phyloP scores from a whole-genome alignment of 1,140 invertebrate species.

The Acyrthosiphon pisum region DNA sequence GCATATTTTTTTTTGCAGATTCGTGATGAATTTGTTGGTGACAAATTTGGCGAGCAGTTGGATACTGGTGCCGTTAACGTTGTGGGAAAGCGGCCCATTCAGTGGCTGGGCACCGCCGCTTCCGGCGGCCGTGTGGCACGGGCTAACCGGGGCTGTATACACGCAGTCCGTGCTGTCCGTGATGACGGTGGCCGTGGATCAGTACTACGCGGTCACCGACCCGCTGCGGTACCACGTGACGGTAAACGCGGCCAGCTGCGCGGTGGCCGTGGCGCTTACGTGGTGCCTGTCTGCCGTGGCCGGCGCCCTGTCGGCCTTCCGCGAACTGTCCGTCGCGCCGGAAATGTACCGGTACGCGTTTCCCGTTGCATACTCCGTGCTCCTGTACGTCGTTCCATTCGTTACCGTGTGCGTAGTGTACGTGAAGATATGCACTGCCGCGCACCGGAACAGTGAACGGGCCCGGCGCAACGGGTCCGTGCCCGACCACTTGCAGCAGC shows the following conservation, averaged over 20 bases:
- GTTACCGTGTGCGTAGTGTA: slow-evolving; percentile 67
- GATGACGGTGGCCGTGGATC: slow-evolving; percentile 82
- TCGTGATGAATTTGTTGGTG: slow-evolving; percentile 73
- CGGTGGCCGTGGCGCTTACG: slow-evolving; percentile 71
- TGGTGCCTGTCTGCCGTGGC: slow-evolving; percentile 65
- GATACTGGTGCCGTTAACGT: slow-evolving; percentile 69
- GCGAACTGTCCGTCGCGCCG: slow-evolving; percentile 34
- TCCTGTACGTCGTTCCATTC: slow-evolving; percentile 65
- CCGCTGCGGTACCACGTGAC: slow-evolving; percentile 83
- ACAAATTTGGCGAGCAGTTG: slow-evolving; percentile 72
- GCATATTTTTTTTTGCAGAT: slow-evolving; percentile 65
- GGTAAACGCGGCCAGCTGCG: slow-evolving; percentile 76
- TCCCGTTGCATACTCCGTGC: slow-evolving; percentile 58
- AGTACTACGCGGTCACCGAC: slow-evolving; percentile 86
- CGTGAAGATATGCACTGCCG: slow-evolving; percentile 66
- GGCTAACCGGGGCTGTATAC: slow-evolving; percentile 66
- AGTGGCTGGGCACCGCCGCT: slow-evolving; percentile 27
- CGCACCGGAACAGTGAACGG: slow-evolving; percentile 66
- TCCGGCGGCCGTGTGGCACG: slow-evolving; percentile 66
- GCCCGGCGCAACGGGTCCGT: slow-evolving; percentile 66
- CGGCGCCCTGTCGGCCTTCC: slow-evolving; percentile 8
- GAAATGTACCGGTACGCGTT: slow-evolving; percentile 58
- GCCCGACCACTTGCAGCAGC: slow-evolving; percentile 56
- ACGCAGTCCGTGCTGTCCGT: slow-evolving; percentile 73
- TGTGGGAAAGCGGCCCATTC: slow-evolving; percentile 63